These are phyloP conservation scores for Chelonia mydas DNA, from an alignment of 2,797 vertebrate genomes.

Conservation along the genomic window DNA sequence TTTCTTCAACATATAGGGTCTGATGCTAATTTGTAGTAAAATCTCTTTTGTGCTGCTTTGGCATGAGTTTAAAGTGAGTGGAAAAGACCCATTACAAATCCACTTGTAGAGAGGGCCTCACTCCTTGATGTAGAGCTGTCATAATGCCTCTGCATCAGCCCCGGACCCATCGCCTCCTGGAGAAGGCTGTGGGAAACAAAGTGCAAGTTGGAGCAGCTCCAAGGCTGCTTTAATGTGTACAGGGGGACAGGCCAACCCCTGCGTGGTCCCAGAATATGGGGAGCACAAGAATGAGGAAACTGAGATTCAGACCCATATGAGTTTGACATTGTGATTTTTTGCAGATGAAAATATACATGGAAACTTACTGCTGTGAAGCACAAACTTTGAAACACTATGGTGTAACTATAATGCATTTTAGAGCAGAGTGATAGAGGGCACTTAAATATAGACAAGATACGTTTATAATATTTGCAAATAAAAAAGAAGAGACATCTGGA, in stretches of 20 bases:
- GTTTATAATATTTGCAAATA: constrained; percentile 47
- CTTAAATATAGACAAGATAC: background rate
- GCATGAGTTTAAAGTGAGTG: background rate
- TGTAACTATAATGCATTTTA: constrained; percentile 8
- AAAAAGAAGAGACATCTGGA: constrained; percentile 8
- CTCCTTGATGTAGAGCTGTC: background rate
- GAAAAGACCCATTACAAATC: background rate
- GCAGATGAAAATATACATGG: constrained; percentile 36
- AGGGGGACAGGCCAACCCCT: background rate
- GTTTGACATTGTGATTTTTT: background rate
- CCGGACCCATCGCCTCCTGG: too few relatives aligned
- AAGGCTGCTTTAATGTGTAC: background rate
- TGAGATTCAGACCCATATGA: background rate
- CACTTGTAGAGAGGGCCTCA: background rate
- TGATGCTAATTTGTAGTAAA: background rate
- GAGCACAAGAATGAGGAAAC: background rate
- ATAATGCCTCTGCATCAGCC: background rate
- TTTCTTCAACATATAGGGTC: rapidly evolving
- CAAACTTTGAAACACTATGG: constrained; percentile 31
- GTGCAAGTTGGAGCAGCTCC: background rate
- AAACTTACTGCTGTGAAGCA: background rate
- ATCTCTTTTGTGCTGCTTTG: background rate
- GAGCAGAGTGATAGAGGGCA: constrained; percentile 27
- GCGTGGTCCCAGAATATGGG: background rate
- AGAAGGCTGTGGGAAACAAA: background rate